Evolutionary conservation across 2,888 invertebrate species (phyloP), one percentile per base, ranked within the genome.

Genomic region (Chrysomela aeneicollis): DNA sequence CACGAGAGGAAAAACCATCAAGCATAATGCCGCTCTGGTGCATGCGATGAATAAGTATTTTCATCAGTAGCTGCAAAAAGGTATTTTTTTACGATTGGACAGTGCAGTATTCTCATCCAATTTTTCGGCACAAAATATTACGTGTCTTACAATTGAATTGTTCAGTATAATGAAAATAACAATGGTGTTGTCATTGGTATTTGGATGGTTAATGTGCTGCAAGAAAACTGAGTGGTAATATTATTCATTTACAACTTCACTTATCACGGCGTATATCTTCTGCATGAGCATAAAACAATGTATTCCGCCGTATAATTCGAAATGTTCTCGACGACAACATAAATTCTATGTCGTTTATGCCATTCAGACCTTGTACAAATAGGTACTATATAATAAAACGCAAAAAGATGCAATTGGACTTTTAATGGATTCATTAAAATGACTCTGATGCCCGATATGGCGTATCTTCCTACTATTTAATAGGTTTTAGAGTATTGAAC

Each of bases 351-450:
- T 59, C 59, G 37, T 66, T 66, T 62, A 62, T 62, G 50, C 51
- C 59, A 62, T 49, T 55, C 47, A 66, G 61, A 61, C 46, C 51
- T 59, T 62, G 50, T 59, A 54, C 54, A 66, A 66, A 62, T 66
- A 62, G 59, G 53, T 59, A 52, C 64, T 46, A 62, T n/a, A n/a
- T 54, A 59, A 58, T 63, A 64, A 67, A 64, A 64, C 47, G 50
- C 52, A 58, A 60, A 64, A 59, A 64, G 32, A 62, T 60, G 52
- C 64, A 61, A 61, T 63, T 63, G 63, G 47, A 52, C 54, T 66
- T 51, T 64, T 62, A 64, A 62, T 67, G 61, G 61, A 59, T 37
- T 42, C 67, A 67, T 67, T 64, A 67, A 67, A 59, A 57, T 57
- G 46, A 22, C 21, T 57, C 18, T n/a, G n/a, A n/a, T n/a, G n/a